These are phyloP conservation scores for Amphimallon solstitiale DNA, from an alignment of 2,888 invertebrate species.

Conservation along the genomic window DNA sequence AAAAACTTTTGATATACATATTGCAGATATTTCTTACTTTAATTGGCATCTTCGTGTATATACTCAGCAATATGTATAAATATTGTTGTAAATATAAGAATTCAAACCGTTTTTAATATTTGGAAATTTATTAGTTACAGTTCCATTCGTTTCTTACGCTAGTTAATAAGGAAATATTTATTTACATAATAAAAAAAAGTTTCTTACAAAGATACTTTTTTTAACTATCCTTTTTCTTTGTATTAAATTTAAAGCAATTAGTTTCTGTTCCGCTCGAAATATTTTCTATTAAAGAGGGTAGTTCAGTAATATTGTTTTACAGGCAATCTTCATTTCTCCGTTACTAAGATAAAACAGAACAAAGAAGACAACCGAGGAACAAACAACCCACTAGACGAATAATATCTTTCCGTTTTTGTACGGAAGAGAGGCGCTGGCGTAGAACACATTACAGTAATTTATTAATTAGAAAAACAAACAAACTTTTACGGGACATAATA, in stretches of 20 bases:
- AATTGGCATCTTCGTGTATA: no score
- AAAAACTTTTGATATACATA: no score
- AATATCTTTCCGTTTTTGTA: not conserved
- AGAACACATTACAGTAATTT: not conserved
- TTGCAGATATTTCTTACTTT: no score
- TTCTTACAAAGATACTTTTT: not conserved
- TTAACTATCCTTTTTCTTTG: not conserved
- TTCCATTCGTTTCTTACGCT: no score
- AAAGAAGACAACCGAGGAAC: slow-evolving; percentile 1
- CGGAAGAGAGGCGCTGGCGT: not conserved
- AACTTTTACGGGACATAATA: not conserved
- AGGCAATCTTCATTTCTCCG: slow-evolving; percentile 1
- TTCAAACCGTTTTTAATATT: no score
- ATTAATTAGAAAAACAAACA: not conserved
- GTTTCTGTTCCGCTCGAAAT: not conserved
- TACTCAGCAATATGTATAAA: no score
- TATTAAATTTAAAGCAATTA: slow-evolving; percentile 5
- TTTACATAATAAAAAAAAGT: no score
- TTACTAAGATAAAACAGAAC: not conserved
- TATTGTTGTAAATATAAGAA: no score
- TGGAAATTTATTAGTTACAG: no score
- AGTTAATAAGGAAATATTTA: no score
- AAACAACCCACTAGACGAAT: slow-evolving; percentile 2
- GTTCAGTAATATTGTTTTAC: slow-evolving; percentile 19
- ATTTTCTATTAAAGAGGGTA: slow-evolving; percentile 1